phyloP scores from a whole-genome alignment of 1,140 invertebrate genomes.

The Conus ventricosus region DNA sequence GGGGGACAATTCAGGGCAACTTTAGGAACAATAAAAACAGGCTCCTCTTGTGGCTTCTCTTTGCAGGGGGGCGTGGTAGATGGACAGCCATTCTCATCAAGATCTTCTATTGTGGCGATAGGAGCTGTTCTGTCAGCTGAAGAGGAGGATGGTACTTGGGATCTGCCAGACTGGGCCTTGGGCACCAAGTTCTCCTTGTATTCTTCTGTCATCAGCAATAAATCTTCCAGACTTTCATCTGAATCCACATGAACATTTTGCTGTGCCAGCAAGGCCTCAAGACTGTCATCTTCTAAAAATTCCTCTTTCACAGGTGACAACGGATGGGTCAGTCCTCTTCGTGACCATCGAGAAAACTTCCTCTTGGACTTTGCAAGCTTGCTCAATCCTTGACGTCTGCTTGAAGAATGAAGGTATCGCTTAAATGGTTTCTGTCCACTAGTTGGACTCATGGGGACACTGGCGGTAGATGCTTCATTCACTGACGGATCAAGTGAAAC shows the following conservation, averaged over 20 bases:
- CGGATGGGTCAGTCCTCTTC: constrained; percentile 15
- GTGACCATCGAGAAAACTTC: not conserved
- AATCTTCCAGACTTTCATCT: constrained; percentile 29
- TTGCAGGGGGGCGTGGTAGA: no score
- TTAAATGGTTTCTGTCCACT: not conserved
- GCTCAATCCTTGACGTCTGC: not conserved
- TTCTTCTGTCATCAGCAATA: constrained; percentile 19
- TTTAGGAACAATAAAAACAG: constrained; percentile 15
- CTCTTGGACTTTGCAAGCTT: constrained; percentile 1
- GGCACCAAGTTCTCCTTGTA: constrained; percentile 21
- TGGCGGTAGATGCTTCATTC: not conserved
- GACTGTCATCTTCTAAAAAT: constrained; percentile 21
- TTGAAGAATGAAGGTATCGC: not conserved
- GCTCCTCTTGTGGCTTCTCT: not conserved
- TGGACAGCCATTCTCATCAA: not conserved
- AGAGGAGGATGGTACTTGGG: not conserved
- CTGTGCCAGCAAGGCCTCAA: constrained; percentile 32
- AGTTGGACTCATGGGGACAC: not conserved
- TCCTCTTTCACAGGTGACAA: constrained; percentile 44
- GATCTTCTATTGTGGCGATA: constrained; percentile 12
- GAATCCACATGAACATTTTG: constrained; percentile 33
- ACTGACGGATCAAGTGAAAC: not conserved
- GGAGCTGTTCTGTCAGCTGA: constrained; percentile 1
- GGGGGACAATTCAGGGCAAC: not conserved
- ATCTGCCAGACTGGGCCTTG: not conserved